Base-by-base conservation (phyloP, 1,140 invertebrate species). In the Diachasmimorpha longicaudata region DNA sequence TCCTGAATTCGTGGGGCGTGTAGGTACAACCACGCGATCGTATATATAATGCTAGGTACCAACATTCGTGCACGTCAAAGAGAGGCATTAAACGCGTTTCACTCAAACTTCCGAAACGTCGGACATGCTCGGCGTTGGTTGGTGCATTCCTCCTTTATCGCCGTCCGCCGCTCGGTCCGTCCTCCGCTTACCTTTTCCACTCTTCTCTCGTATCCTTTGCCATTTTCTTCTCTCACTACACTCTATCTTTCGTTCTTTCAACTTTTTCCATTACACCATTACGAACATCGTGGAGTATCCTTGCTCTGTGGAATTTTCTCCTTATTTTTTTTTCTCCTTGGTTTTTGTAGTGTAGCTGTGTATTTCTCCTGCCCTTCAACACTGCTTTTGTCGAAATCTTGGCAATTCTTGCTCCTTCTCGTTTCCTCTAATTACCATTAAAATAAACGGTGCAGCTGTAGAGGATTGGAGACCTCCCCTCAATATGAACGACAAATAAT, bases 21-120 rank as follows among this genome's bases (percentile, higher is more conserved):
- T 48, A 76, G 36, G 23, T 46, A 66, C 4, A 71, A 70, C 36
- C 74, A 75, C 68, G 74, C 74, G 68, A 76, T 71, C 36, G 36
- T 67, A 76, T 71, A 75, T 42, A 75, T 46, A 68, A 44, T 76
- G 8, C 36, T 48, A 66, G 39, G 31, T 67, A 70, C 70, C 58
- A 48, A 77, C 71, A 77, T 75, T 75, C 77, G 72, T 78, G 77
- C 73, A 74, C 69, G 68, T 78, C 73, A 78, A 78, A 78, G 77
- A 52, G 63, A 52, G 63, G 77, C 70, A 78, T 75, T 78, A 75
- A 78, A 78, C 73, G 77, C 72, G 68, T 78, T 78, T 78, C 70
- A 78, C 72, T 78, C 73, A 78, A 78, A 78, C 77, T 78, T 75
- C 77, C 25, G 66, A 78, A 75, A 74, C 39, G 55, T 78, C 72